phyloP scores from a whole-genome alignment of 1,140 invertebrate species.

The Spodoptera frugiperda region DNA sequence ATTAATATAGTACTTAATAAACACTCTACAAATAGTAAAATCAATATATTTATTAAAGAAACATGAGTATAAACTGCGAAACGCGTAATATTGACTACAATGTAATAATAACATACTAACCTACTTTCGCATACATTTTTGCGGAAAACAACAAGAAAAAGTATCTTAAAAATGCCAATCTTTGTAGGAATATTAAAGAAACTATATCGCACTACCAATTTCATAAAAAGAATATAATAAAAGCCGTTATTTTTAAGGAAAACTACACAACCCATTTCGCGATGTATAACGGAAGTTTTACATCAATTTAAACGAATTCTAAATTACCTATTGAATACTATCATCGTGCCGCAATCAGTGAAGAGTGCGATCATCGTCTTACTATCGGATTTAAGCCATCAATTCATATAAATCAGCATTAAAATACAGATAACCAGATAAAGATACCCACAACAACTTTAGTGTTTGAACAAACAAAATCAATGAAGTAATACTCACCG shows the following conservation, averaged over 20 bases:
- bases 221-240: not conserved
- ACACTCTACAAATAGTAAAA: too few relatives aligned
- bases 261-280: not conserved
- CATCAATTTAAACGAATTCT: conserved; percentile 7
- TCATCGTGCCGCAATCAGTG: conserved; percentile 32
- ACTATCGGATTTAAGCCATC: conserved; percentile 44
- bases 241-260: conserved; percentile 2
- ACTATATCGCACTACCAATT: not conserved
- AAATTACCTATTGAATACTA: conserved; percentile 17
- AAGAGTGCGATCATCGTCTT: conserved; percentile 33
- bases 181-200: too few relatives aligned
- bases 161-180: too few relatives aligned
- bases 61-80: too few relatives aligned
- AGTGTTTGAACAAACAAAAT: conserved; percentile 25
- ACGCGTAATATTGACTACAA: too few relatives aligned
- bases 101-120: too few relatives aligned
- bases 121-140: too few relatives aligned
- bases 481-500: conserved; percentile 35
- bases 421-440: conserved; percentile 36
- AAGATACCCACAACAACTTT: conserved; percentile 32
- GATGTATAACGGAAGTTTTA: conserved; percentile 2
- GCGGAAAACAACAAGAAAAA: too few relatives aligned
- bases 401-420: conserved; percentile 44
- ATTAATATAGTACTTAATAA: too few relatives aligned
- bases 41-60: too few relatives aligned